phyloP scores from a whole-genome alignment of 1,140 invertebrate genomes.

The Pantala flavescens region DNA sequence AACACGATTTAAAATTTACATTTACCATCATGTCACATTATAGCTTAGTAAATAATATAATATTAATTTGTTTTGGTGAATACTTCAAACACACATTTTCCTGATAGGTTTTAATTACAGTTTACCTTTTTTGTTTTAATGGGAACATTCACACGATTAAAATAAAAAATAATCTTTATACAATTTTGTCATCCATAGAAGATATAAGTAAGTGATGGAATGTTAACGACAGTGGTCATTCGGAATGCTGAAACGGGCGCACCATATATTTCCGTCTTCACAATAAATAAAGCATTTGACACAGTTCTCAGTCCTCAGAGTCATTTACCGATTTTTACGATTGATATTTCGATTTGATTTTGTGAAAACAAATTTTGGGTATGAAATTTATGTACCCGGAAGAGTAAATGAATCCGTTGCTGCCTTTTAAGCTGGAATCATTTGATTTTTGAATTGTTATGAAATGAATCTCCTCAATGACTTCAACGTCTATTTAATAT shows the following conservation, averaged over 20 bases:
- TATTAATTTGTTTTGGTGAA: conserved; percentile 10
- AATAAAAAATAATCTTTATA: conserved; percentile 9
- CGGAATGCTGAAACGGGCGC: not conserved
- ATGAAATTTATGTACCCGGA: too few relatives aligned
- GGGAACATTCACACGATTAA: not conserved
- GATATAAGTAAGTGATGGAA: not conserved
- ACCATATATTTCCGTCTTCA: not conserved
- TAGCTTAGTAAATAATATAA: conserved; percentile 11
- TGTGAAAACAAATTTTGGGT: too few relatives aligned
- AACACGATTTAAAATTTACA: conserved; percentile 8
- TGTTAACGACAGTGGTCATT: not conserved
- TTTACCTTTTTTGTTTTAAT: not conserved
- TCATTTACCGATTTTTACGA: too few relatives aligned
- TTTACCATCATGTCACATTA: conserved; percentile 10
- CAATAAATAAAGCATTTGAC: not conserved
- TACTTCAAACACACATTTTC: not conserved
- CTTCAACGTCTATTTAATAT: too few relatives aligned
- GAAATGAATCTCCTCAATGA: too few relatives aligned
- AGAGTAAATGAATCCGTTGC: too few relatives aligned
- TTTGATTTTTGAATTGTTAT: too few relatives aligned
- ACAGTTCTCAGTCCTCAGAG: not conserved
- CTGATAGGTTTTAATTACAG: not conserved
- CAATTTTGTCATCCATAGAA: not conserved
- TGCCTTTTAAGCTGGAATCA: too few relatives aligned
- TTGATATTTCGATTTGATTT: too few relatives aligned